Conservation (phyloP, 2,797 vertebrate species). For the Pogonophryne albipinna region DNA sequence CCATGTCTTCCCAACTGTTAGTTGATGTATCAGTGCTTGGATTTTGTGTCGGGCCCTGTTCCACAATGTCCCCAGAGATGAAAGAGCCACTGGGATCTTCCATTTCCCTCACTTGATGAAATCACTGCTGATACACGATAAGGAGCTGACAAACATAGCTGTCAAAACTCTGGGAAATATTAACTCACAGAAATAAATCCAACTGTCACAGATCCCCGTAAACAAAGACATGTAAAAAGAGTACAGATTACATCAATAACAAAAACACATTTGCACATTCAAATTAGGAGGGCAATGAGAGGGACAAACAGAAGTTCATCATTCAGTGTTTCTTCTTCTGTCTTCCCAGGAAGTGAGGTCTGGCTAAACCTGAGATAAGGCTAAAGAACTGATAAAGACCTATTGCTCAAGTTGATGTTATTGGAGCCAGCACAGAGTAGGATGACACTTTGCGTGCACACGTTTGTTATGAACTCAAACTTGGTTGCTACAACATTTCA, state of each 20-base stretch:
- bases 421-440: constrained; percentile 11
- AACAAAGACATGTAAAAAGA: constrained; percentile 57
- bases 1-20: constrained; percentile 28
- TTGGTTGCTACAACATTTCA: constrained; percentile 58
- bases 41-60: constrained; percentile 43
- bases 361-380: constrained; percentile 22
- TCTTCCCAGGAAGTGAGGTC: constrained; percentile 20
- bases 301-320: constrained; percentile 37
- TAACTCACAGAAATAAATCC: constrained; percentile 38
- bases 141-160: constrained; percentile 26
- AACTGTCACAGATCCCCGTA: constrained; percentile 34
- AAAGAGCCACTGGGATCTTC: constrained; percentile 37
- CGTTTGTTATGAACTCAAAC: constrained; percentile 50
- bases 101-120: constrained; percentile 54
- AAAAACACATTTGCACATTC: constrained; percentile 53
- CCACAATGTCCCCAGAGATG: constrained; percentile 51
- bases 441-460: constrained; percentile 62
- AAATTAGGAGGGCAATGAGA: constrained; percentile 33
- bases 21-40: constrained; percentile 25
- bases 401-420: constrained; percentile 14
- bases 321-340: constrained; percentile 26
- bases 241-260: constrained; percentile 39
- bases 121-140: constrained; percentile 31
- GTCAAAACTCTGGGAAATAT: constrained; percentile 50
- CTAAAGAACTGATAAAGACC: constrained; percentile 4